These are phyloP conservation scores for Nysson spinosus DNA, from an alignment of 2,888 invertebrate genomes.

Conservation along the genomic window DNA sequence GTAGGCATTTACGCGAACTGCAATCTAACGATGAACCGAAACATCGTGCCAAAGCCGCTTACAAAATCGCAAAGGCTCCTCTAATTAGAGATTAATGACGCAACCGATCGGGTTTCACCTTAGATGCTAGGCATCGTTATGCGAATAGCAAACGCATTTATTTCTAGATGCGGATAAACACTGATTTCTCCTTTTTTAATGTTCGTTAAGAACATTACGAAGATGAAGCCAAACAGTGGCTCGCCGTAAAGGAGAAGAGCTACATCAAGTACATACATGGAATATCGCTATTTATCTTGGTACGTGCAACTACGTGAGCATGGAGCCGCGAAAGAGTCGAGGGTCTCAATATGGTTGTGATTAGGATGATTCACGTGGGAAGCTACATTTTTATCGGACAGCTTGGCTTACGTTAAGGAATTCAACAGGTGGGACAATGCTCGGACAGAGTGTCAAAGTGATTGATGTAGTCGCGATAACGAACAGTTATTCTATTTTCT, in stretches of 20 bases:
- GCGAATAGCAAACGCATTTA: conserved; percentile 5
- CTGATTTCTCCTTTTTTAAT: conserved; percentile 9
- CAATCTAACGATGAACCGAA: neutral
- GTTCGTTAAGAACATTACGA: conserved; percentile 1
- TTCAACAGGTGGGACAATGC: conserved; percentile 35
- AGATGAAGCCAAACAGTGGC: neutral
- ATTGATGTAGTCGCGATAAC: conserved; percentile 29
- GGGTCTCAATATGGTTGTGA: conserved; percentile 6
- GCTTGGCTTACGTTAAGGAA: conserved; percentile 13
- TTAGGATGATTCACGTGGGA: conserved; percentile 33
- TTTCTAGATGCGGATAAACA: conserved; percentile 8
- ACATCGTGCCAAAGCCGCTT: conserved; percentile 7
- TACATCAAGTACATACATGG: conserved; percentile 10
- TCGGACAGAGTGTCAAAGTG: conserved; percentile 27
- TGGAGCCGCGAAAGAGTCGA: neutral
- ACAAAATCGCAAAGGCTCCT: conserved; percentile 18
- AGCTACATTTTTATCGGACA: conserved; percentile 30
- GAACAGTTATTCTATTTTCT: conserved; percentile 30
- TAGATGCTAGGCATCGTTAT: conserved; percentile 11
- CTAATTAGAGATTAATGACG: conserved; percentile 27
- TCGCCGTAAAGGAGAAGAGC: conserved; percentile 11
- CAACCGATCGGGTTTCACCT: conserved; percentile 21
- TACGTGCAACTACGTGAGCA: conserved; percentile 3
- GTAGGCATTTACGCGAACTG: neutral
- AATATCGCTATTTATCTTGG: conserved; percentile 6